Evolutionary conservation across 2,113 vertebrate species (phyloP), one percentile per base, ranked within the genome.

Genomic region (Varanus salvator): DNA sequence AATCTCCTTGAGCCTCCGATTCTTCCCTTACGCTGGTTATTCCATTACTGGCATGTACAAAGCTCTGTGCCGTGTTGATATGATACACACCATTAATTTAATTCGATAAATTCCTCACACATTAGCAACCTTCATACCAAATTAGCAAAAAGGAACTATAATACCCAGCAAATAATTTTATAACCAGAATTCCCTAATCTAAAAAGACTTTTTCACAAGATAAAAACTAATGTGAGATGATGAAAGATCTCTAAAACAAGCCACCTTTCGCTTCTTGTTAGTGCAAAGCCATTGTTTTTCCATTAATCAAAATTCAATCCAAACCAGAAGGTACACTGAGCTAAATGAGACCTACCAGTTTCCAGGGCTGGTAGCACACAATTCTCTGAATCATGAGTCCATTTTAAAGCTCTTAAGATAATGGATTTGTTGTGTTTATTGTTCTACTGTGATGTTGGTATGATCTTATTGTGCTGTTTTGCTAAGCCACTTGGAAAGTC

Each of bases 21-120:
- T 85, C 27, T 4, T 68, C 66, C 90, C 27, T 64, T 83, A 21
- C n/a, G 54, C 38, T 84, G 71, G 82, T 50, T 66, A 85, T 87
- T 64, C 77, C 48, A 71, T 57, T 76, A 48, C 48, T n/a, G 1
- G n/a, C 3, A 27, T 86, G 23, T 68, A 75, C 38, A 23, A 88
- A 74, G 75, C 29, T 48, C 31, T 89, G 25, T 5, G 71, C 64
- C 87, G 77, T 1, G 0, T 0, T 85, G 71, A 83, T 80, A 54
- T 44, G 23, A 80, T 82, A 86, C 60, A 83, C 84, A 87, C 81
- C 31, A 64, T 92, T 54, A 91, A 90, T 87, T 89, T 84, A 86
- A 85, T 88, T 90, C 91, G 69, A 92, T 85, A 93, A 92, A 87
- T 52, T 17, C 31, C 34, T 89, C 83, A 71, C 84, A n/a, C 21